A percentile compares a stretch with the other conserved stretches of the same genome.
Evolutionary conservation across 2,113 vertebrate species (phyloP).

Genomic region (Campylomormyrus numenius): DNA sequence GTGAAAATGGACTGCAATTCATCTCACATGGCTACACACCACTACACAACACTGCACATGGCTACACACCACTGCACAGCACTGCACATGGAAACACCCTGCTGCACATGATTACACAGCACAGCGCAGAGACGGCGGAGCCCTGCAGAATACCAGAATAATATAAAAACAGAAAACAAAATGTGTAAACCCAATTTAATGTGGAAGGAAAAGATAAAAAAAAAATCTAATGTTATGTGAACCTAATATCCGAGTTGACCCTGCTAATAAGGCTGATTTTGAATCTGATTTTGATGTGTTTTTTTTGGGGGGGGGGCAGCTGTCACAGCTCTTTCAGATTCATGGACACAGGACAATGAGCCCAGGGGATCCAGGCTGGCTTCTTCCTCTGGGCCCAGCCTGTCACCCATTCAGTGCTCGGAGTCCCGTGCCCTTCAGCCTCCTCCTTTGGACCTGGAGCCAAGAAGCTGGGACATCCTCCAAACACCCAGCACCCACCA

Average conservation of each 20-base stretch:
- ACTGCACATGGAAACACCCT: background rate
- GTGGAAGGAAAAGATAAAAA: background rate
- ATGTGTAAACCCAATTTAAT: background rate
- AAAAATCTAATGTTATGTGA: background rate
- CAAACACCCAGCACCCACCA: background rate
- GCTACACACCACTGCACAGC: background rate
- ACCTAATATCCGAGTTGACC: background rate
- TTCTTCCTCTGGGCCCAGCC: slow-evolving; percentile 11
- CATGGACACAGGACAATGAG: slow-evolving; percentile 14
- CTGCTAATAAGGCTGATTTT: background rate
- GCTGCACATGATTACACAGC: background rate
- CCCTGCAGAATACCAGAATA: background rate
- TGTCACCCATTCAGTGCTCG: slow-evolving; percentile 22
- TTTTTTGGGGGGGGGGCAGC: background rate
- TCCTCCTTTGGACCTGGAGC: background rate
- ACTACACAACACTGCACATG: background rate
- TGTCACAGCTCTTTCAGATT: slow-evolving; percentile 28
- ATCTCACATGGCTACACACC: background rate
- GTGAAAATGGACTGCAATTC: background rate
- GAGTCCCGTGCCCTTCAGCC: background rate
- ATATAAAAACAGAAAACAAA: background rate
- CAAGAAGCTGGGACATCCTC: slow-evolving; percentile 1
- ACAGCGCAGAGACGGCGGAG: background rate
- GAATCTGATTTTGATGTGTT: background rate
- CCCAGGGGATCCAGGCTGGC: background rate